phyloP scores from a whole-genome alignment of 2,113 vertebrate genomes.

The Eulacestoma nigropectus region DNA sequence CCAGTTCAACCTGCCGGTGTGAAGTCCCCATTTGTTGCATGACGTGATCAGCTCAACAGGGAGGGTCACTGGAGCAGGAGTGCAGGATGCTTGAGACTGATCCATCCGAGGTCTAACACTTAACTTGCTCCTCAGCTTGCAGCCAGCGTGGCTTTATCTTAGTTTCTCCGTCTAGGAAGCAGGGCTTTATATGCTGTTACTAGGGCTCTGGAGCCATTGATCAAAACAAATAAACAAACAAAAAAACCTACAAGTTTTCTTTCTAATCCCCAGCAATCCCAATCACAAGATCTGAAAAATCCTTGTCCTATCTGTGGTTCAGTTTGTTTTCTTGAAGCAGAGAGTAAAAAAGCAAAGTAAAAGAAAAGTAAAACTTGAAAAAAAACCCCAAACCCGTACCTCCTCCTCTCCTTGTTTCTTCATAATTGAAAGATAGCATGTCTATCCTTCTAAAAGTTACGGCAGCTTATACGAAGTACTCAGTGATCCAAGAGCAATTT shows the following conservation, averaged over 20 bases:
- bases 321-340: neutral
- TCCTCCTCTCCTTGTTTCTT: neutral
- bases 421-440: neutral
- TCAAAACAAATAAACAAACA: neutral
- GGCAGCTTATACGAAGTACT: neutral
- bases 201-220: neutral
- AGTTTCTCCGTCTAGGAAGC: neutral
- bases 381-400: neutral
- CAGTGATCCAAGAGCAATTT: neutral
- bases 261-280: neutral
- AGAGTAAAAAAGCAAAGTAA: neutral
- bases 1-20: fast-evolving
- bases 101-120: neutral
- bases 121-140: neutral
- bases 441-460: neutral
- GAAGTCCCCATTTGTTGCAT: neutral
- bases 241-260: neutral
- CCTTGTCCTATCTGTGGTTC: neutral
- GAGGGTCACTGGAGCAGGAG: neutral
- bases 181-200: neutral
- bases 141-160: neutral
- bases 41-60: neutral
- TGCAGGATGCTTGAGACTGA: neutral
- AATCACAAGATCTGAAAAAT: neutral
- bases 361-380: neutral